phyloP scores from a whole-genome alignment of 2,113 vertebrate genomes.

The Lontra canadensis region DNA sequence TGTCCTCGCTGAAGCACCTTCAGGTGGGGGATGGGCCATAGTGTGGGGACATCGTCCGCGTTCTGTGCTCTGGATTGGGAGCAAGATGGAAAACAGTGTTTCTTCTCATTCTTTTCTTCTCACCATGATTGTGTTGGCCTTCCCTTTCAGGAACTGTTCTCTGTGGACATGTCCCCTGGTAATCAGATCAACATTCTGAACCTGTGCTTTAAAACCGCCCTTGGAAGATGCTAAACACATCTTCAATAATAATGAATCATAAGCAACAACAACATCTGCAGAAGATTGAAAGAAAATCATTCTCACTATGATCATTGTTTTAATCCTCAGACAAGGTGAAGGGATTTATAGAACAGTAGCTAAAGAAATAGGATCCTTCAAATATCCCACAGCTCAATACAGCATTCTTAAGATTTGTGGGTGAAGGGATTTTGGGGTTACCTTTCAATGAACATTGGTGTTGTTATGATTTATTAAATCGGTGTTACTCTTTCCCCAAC shows the following conservation, averaged over 20 bases:
- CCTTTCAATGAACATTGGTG: not conserved
- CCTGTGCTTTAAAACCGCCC: not conserved
- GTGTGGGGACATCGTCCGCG: not conserved
- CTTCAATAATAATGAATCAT: not conserved
- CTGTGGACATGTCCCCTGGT: not conserved
- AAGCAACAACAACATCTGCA: not conserved
- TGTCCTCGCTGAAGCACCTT: not conserved
- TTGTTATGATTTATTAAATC: not conserved
- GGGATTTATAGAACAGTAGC: not conserved
- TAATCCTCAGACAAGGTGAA: constrained; percentile 9
- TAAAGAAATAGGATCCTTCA: constrained; percentile 24
- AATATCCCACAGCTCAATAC: not conserved
- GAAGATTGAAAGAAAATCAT: not conserved
- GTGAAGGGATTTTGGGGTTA: not conserved
- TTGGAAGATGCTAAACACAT: not conserved
- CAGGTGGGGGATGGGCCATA: not conserved
- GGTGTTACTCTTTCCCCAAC: not conserved
- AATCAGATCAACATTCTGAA: not conserved
- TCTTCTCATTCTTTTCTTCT: constrained; percentile 12
- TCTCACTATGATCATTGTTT: not conserved
- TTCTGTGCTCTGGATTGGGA: not conserved
- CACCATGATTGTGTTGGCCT: not conserved
- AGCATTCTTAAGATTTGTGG: not conserved
- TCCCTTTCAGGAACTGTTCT: not conserved
- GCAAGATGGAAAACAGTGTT: not conserved